A percentile compares a stretch with the other conserved stretches of the same genome.
Evolutionary conservation across 2,888 invertebrate genomes (phyloP).

Genomic region (Hyposoter didymator): DNA sequence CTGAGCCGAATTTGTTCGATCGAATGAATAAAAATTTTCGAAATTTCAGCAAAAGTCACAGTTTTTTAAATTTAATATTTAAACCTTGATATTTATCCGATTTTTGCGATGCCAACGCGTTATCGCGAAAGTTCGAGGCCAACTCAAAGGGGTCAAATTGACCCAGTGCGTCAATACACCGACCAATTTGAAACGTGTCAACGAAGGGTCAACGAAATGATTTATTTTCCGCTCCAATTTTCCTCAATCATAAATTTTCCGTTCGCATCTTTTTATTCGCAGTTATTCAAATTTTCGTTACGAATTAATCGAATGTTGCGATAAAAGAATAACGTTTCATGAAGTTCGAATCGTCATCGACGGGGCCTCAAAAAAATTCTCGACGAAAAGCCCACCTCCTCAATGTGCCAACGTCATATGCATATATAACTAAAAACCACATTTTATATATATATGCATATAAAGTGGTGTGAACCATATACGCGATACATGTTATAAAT

Average conservation of each 20-base stretch:
- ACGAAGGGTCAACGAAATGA: not conserved
- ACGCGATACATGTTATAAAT: constrained; percentile 59
- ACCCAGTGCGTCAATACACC: not conserved
- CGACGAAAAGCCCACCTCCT: not conserved
- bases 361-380: not conserved
- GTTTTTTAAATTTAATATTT: too few species aligned
- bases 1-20: too few species aligned
- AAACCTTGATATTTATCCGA: too few species aligned
- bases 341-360: not conserved
- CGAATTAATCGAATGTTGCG: not conserved
- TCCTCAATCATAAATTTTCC: not conserved
- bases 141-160: not conserved
- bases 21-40: not conserved
- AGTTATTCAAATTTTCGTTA: not conserved
- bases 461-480: not conserved
- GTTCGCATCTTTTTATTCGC: not conserved
- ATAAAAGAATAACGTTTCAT: not conserved
- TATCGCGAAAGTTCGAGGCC: too few species aligned
- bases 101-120: too few species aligned
- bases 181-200: not conserved
- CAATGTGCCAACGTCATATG: not conserved
- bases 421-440: not conserved
- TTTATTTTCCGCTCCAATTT: not conserved
- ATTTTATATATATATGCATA: not conserved
- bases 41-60: too few species aligned